Evolutionary conservation across 2,888 invertebrate species (phyloP), one percentile per base, ranked within the genome.

Genomic region (Dascillus cervinus): DNA sequence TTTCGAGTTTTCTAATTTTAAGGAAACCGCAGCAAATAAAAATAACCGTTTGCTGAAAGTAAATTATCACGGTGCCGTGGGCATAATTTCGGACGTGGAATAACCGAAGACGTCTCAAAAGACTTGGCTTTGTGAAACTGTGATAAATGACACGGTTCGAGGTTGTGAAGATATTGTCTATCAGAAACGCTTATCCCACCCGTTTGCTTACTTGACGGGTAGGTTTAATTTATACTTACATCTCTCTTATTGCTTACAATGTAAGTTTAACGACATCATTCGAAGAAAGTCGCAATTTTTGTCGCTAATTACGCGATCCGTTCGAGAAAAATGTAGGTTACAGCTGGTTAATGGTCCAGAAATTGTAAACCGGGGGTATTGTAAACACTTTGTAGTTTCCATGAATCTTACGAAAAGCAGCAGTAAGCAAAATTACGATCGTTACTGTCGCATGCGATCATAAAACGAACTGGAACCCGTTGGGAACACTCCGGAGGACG

Each of bases 101-200:
- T 37, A 37, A 32, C 37, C 33, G 28, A 29, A 37, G 32, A 37
- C 33, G 37, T 37, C 37, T 25, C 37, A 26, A 32, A 22, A 37
- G 32, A 29, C 25, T 22, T 37, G 32, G 30, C 31, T 32, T 33
- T 14, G 29, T 37, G 33, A 37, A 29, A 23, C 37, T 22, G 22
- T 37, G 37, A 37, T 37, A 37, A 37, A 37, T 37, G 37, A 37
- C 29, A 32, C 22, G 21, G 26, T 29, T 33, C 23, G 26, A 33
- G 32, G 32, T 32, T 37, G 33, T 13, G 20, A 22, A 25, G 32
- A 37, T 32, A 37, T 37, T 26, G 37, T 37, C 32, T 26, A 37
- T 37, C 22, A 26, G 29, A 26, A 26, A 29, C 29, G 22, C 15
- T 37, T 33, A 37, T 29, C 24, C 29, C 26, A 26, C 29, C 24